Conservation (phyloP, 23 tunicate genomes). For the Aplidium turbinatum region DNA sequence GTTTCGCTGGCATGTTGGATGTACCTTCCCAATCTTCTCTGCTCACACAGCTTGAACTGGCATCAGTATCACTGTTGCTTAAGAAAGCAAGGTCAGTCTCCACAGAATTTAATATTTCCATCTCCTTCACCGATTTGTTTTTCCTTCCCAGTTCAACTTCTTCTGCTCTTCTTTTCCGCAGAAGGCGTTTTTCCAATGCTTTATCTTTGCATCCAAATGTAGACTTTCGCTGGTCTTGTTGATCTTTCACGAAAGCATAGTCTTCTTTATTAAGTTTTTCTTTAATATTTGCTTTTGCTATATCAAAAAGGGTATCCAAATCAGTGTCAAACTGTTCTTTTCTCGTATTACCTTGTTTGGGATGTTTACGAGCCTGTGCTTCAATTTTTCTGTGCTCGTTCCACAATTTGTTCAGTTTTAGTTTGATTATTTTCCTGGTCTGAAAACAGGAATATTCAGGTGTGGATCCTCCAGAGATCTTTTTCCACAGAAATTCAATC, state of each 20-base stretch:
- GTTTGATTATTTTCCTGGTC: neutral
- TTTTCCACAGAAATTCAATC: constrained; percentile 1
- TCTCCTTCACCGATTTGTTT: too few relatives aligned
- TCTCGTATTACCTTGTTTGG: neutral
- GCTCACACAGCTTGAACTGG: too few relatives aligned
- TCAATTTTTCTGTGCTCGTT: too few relatives aligned
- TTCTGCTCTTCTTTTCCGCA: too few relatives aligned
- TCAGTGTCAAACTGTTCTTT: neutral
- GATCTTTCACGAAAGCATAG: neutral
- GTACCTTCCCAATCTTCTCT: too few relatives aligned
- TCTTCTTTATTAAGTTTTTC: neutral
- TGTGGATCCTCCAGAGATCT: neutral
- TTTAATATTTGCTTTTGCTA: constrained; percentile 19
- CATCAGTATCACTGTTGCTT: too few relatives aligned
- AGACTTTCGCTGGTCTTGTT: neutral
- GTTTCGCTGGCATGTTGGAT: too few relatives aligned
- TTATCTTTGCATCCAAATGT: neutral
- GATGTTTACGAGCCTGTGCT: too few relatives aligned
- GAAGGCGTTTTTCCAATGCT: too few relatives aligned
- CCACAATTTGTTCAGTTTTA: constrained; percentile 7
- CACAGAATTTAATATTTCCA: too few relatives aligned
- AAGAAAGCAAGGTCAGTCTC: too few relatives aligned
- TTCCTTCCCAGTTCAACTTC: too few relatives aligned
- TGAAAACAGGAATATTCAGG: neutral
- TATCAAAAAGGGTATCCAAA: neutral